A percentile compares a stretch with the other conserved stretches of the same genome.
These are phyloP conservation scores for Drosophila seguyi DNA, from an alignment of 1,140 invertebrate genomes.

Conservation along the genomic window DNA sequence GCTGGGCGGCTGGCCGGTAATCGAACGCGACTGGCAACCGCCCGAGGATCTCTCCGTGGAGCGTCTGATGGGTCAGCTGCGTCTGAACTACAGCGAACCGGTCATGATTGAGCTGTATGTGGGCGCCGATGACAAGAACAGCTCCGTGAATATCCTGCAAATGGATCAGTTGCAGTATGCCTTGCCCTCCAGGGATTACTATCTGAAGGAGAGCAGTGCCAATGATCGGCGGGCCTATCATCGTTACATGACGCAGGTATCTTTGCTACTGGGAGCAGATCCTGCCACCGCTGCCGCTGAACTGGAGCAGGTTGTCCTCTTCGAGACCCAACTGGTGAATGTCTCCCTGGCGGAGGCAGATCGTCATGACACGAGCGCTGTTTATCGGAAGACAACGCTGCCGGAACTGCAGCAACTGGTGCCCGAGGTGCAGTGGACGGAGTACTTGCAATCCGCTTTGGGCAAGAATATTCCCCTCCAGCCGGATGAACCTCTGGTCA, in stretches of 20 bases:
- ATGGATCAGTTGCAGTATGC: conserved; percentile 93
- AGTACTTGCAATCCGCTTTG: conserved; percentile 90
- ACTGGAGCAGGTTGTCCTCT: conserved; percentile 89
- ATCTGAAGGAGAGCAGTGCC: conserved; percentile 89
- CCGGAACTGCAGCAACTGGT: conserved; percentile 88
- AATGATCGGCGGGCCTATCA: conserved; percentile 90
- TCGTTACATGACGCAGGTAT: conserved; percentile 92
- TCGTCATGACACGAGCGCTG: conserved; percentile 92
- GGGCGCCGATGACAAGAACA: conserved; percentile 94
- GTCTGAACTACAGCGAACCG: conserved; percentile 91
- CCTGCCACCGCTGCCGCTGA: conserved; percentile 88
- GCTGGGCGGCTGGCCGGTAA: conserved; percentile 92
- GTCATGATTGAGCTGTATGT: conserved; percentile 92
- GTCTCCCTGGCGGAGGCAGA: conserved; percentile 92
- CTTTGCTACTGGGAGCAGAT: conserved; percentile 90
- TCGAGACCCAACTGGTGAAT: conserved; percentile 92
- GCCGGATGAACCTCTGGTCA: conserved; percentile 90
- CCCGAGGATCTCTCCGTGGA: conserved; percentile 87
- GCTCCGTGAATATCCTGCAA: conserved; percentile 94
- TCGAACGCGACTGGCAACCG: conserved; percentile 88
- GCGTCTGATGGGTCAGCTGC: conserved; percentile 88
- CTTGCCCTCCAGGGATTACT: conserved; percentile 93
- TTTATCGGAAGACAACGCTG: conserved; percentile 90
- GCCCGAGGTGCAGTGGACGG: conserved; percentile 92
- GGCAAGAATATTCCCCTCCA: conserved; percentile 87